Evolutionary conservation across 2,888 invertebrate species (phyloP).

Genomic region (Leucania comma): DNA sequence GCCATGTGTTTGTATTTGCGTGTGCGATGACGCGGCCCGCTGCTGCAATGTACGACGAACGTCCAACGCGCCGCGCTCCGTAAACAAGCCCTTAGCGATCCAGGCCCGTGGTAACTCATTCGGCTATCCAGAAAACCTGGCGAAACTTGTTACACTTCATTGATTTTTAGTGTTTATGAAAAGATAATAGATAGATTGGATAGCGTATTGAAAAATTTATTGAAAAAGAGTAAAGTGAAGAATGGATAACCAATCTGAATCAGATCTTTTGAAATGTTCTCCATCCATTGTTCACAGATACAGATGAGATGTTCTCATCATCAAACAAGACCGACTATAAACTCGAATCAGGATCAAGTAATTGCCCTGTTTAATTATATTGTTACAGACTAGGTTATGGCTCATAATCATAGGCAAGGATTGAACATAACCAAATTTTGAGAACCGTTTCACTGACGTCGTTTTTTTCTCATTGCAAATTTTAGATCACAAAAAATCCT

Average conservation of each 20-base stretch:
- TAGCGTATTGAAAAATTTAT: no score
- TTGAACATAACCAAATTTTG: not conserved
- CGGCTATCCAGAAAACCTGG: no score
- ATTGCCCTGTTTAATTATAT: not conserved
- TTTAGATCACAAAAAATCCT: slow-evolving; percentile 13
- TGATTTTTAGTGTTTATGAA: no score
- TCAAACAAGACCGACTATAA: not conserved
- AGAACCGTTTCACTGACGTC: not conserved
- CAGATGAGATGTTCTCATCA: not conserved
- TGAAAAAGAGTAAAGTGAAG: no score
- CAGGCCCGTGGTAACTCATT: no score
- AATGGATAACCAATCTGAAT: no score
- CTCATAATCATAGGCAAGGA: not conserved
- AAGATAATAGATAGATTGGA: no score
- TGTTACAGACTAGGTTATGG: not conserved
- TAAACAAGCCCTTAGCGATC: no score
- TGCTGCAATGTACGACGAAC: no score
- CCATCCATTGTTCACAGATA: not conserved
- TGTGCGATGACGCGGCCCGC: no score
- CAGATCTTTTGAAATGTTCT: not conserved
- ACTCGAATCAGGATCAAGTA: not conserved
- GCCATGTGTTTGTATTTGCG: no score
- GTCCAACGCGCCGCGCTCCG: no score
- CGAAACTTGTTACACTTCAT: not conserved
- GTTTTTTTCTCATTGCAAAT: slow-evolving; percentile 1